Evolutionary conservation across 2,888 invertebrate species (phyloP).

Genomic region (Mythimna vitellina): DNA sequence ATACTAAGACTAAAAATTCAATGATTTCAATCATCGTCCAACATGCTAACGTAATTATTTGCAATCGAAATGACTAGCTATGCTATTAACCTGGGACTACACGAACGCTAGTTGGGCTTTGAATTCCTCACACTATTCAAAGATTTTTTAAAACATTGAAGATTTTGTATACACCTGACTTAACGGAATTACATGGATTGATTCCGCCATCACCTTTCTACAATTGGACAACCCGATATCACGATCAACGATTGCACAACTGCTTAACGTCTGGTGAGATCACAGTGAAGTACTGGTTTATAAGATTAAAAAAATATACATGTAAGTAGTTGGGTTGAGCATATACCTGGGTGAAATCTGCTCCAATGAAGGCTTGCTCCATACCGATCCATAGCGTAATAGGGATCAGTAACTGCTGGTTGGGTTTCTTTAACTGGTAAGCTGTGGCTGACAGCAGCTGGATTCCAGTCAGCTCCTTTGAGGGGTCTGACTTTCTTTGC

Average conservation of each 20-base stretch:
- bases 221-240: too few relatives aligned
- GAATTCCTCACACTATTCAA: neutral
- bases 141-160: neutral
- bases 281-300: too few relatives aligned
- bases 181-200: too few relatives aligned
- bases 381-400: slow-evolving; percentile 99
- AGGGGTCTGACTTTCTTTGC: slow-evolving; percentile 94
- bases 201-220: too few relatives aligned
- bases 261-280: too few relatives aligned
- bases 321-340: neutral
- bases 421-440: slow-evolving; percentile 96
- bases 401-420: slow-evolving; percentile 98
- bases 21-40: slow-evolving; percentile 17
- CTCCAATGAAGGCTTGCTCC: slow-evolving; percentile 99
- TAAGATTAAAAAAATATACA: too few relatives aligned
- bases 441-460: slow-evolving; percentile 96
- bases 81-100: neutral
- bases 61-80: neutral
- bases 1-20: neutral
- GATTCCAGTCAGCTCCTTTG: slow-evolving; percentile 93
- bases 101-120: neutral
- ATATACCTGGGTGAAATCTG: slow-evolving; percentile 95
- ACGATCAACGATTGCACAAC: too few relatives aligned
- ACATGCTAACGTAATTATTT: slow-evolving; percentile 23
- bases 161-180: neutral